Base-by-base conservation (phyloP, 2,113 vertebrate genomes). In the Zingel zingel region DNA sequence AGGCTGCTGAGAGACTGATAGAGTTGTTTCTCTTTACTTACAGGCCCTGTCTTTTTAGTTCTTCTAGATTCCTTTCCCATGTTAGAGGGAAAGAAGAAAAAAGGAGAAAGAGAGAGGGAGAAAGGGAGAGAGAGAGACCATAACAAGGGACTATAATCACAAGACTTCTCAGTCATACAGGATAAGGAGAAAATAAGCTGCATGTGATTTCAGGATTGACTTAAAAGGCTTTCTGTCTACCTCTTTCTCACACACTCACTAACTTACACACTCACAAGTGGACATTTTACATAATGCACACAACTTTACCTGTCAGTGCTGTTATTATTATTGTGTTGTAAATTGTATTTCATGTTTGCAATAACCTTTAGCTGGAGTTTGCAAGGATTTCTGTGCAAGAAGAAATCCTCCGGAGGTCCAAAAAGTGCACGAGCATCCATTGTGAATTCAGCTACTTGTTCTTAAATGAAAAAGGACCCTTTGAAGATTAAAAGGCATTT, bases 131-230 rank as follows among this genome's bases (percentile, higher is more conserved):
- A 54, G 64, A 73, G 69, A 25, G 48, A 21, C 27, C 54, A 43
- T 56, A 85, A 83, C 61, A 67, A 81, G 71, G 54, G 57, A 62
- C 67, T 85, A 8, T 66, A 65, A 88, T 92, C 92, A 92, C 77
- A 83, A 90, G 89, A 86, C 74, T 82, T 83, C 81, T 80, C 68
- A 83, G 74, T 87, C 66, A 85, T 47, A 84, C 47, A 68, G 79
- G 77, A 88, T 84, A 79, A 79, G 50, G 15, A 74, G 63, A 21
- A 86, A 88, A 88, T 86, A 79, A 86, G 77, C 59, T 68, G 80
- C 84, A 89, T 30, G 58, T 90, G 85, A 88, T 87, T 78, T 72
- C 77, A 83, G 68, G 54, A 73, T 85, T 85, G 77, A 82, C 63
- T 50, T 78, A 45, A 72, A 74, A 53, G 67, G n/a, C 59, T 79